Evolutionary conservation across 1,140 invertebrate genomes (phyloP).

Genomic region (Limonius californicus): DNA sequence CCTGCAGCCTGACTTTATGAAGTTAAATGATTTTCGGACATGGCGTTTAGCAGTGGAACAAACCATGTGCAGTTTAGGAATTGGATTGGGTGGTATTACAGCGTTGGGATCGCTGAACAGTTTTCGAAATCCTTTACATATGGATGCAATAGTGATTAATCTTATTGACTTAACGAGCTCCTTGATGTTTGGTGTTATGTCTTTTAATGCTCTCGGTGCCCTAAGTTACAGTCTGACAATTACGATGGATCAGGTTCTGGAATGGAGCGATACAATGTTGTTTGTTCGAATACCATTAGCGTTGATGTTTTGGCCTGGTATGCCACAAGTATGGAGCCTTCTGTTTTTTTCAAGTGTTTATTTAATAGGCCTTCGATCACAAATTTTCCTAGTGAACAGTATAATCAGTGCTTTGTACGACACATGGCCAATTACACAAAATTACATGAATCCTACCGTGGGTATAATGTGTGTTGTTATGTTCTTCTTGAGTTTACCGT

Average conservation of each 20-base stretch:
- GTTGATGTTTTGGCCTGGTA: not conserved
- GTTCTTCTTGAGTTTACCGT: no score
- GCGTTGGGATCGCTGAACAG: not conserved
- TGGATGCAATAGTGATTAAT: slow-evolving; percentile 14
- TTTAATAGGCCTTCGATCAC: not conserved
- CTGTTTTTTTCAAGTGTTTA: not conserved
- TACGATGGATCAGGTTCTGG: not conserved
- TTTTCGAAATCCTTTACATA: not conserved
- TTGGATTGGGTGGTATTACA: slow-evolving; percentile 10
- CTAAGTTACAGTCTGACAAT: slow-evolving; percentile 8
- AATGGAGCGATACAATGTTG: not conserved
- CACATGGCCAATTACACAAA: no score
- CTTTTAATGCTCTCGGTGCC: slow-evolving; percentile 4
- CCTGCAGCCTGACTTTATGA: not conserved
- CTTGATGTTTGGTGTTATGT: not conserved
- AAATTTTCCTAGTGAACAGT: not conserved
- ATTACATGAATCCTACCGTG: no score
- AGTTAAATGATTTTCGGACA: not conserved
- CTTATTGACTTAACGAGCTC: not conserved
- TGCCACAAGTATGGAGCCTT: slow-evolving; percentile 12
- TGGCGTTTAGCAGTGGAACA: not conserved
- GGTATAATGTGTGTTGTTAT: no score
- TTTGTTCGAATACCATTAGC: slow-evolving; percentile 2
- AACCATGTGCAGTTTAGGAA: not conserved
- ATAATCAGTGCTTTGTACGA: not conserved